Base-by-base conservation (phyloP, 2,113 vertebrate species). In the Urocolius indicus region DNA sequence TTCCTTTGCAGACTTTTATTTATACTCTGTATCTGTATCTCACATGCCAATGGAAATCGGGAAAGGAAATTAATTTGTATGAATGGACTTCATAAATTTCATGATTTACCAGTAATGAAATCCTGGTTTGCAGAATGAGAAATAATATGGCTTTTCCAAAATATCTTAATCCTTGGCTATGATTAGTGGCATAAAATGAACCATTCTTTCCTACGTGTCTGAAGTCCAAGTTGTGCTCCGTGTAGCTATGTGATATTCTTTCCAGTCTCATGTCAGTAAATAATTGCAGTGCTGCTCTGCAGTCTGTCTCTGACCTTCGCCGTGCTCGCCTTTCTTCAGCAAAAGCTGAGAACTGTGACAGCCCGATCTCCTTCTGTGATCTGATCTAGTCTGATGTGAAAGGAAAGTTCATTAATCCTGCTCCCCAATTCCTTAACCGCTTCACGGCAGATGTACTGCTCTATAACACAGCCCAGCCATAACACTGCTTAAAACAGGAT, bases 121-220 rank as follows among this genome's bases (percentile, higher is more conserved):
- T 80, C 88, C 38, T 61, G 75, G 51, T 90, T 96, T 94, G 79
- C 61, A 76, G 90, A 92, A 96, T 90, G 76, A 94, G 63, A 88
- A 96, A 73, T 88, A 92, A 88, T 94, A 84, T 59, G 63, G 72
- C 76, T 94, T 97, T 97, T 97, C 95, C 92, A 96, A 95, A 97
- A 95, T 92, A 93, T 86, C 89, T 93, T 94, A 96, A 95, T 95
- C 79, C 79, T 93, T 97, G 90, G 92, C 95, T 95, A 80, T 93
- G 90, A 59, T 86, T 83, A 90, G 92, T 88, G 83, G 79, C 85
- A 96, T 86, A 94, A 97, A 96, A 93, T 84, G 82, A 97, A 92
- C 90, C 51, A 66, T 94, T 96, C 88, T 95, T 97, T 97, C 96
- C 90, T 94, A 93, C 1, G 3, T 90, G 79, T 92, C 88, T 92